Base-by-base conservation (phyloP, 2,113 vertebrate genomes). In the Sula dactylatra region DNA sequence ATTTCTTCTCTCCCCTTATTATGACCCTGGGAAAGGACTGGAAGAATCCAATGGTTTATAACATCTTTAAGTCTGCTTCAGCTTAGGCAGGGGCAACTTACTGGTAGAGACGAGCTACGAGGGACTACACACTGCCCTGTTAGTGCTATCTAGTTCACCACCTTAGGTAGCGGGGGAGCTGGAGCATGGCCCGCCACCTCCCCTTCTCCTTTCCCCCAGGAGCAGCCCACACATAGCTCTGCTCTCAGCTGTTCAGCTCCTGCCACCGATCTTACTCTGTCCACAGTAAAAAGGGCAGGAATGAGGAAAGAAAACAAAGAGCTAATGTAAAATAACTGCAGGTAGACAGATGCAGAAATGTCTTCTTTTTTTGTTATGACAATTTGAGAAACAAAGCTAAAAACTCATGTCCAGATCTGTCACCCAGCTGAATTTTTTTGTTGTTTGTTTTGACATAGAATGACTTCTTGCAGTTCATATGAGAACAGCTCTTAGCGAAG, bases 211-310 rank as follows among this genome's bases (percentile, higher is more conserved):
- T 29, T 26, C 10, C n/a, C 9, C 27, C 1, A 11, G 50, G 27
- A 65, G 45, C 67, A 54, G 82, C 59, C 31, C 8, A 0, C 0
- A 1, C 9, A 0, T 1, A 1, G 27, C 58, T 21, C 2, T 17
- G 0, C 59, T 10, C 16, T 4, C 61, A 34, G 27, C 45, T 14
- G 17, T 3, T 5, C 1, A 5, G 32, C 52, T 47, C 65, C 55
- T n/a, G 58, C 38, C 78, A 6, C 29, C 2, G 0, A 9, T 6
- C 14, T 1, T 0, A 4, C 24, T 4, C 67, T 11, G 16, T 0
- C 42, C 32, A 3, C 45, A 13, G 14, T 0, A 67, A 58, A 58
- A 27, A 7, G 1, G 42, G 19, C 36, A 70, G 21, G 9, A 7
- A 36, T 0, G 0, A 61, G 64, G 6, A 20, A 18, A 38, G 13